Evolutionary conservation across 2,888 invertebrate species (phyloP).

Genomic region (Heliconius hortense): DNA sequence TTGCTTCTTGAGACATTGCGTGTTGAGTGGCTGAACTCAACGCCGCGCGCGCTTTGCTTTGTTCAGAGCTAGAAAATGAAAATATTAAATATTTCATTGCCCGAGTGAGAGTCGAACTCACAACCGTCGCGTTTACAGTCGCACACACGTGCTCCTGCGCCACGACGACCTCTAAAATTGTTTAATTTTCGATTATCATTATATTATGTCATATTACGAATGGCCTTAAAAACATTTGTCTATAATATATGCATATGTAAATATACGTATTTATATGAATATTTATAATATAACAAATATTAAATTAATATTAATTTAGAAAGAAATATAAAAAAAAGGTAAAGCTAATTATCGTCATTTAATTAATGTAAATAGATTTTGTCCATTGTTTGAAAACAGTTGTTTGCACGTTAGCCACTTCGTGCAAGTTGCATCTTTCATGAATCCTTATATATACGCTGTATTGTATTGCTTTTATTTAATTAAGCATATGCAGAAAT

Average conservation of each 20-base stretch:
- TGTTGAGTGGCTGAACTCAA: not conserved
- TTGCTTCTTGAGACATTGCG: not conserved
- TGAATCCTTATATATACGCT: constrained; percentile 15
- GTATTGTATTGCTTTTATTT: constrained; percentile 17
- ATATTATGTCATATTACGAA: not conserved
- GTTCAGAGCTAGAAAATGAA: not conserved
- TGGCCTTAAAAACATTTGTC: too few species aligned
- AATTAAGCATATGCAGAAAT: constrained; percentile 5
- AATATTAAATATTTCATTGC: not conserved
- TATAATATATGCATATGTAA: not conserved
- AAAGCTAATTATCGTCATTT: not conserved
- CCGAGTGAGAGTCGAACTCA: too few species aligned
- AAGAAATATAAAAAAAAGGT: not conserved
- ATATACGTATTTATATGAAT: too few species aligned
- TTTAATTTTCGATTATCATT: not conserved
- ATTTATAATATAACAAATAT: not conserved
- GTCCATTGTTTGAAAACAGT: not conserved
- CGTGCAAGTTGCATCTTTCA: not conserved
- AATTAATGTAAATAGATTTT: not conserved
- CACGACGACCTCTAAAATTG: not conserved
- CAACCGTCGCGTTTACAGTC: not conserved
- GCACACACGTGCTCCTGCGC: not conserved
- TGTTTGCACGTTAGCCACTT: not conserved
- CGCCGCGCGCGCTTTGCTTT: not conserved
- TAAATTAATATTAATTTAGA: not conserved